Base-by-base conservation (phyloP, 2,888 invertebrate species). In the Epinotia nisella region DNA sequence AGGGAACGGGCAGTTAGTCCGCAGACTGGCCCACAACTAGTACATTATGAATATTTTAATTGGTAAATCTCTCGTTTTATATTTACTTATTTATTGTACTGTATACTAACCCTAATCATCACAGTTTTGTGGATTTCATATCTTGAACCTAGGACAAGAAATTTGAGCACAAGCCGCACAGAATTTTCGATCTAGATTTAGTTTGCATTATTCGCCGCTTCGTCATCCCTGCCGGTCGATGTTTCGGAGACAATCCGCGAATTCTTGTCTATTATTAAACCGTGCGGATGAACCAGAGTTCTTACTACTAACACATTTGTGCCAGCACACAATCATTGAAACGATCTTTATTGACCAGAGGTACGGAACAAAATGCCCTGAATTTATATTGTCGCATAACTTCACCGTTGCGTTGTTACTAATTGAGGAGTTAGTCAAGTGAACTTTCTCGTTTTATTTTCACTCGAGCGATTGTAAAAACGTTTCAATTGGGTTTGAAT, bases 181-280 rank as follows among this genome's bases (percentile, higher is more conserved):
- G 21, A 60, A 21, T 41, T 3, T 24, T 11, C 2, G 10, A n/a
- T 21, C 62, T 49, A n/a, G 29, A 62, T 66, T 41, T 66, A 39
- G 21, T 56, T 65, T 41, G n/a, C 41, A 66, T 66, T 66, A n/a
- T 41, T 41, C n/a, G n/a, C 7, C 9, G 9, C 51, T 62, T 62
- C 19, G 55, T 70, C 62, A 64, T n/a, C 51, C 45, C 55, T 45
- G 58, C 17, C n/a, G 7, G 53, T 41, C 19, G 13, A 56, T 35
- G 35, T 35, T 55, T 35, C 67, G 39, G 62, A 49, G 68, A 72
- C 68, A 68, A 62, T 62, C 72, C 61, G 51, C 68, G 15, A 15
- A 72, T 62, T 72, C 68, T 51, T 53, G 24, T 62, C 67, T 72
- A 68, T 68, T 72, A 61, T 56, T 68, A 68, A 59, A 59, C 59